Conservation (phyloP, 53 echinoderm and acorn worm species). For the Holothuria scabra region DNA sequence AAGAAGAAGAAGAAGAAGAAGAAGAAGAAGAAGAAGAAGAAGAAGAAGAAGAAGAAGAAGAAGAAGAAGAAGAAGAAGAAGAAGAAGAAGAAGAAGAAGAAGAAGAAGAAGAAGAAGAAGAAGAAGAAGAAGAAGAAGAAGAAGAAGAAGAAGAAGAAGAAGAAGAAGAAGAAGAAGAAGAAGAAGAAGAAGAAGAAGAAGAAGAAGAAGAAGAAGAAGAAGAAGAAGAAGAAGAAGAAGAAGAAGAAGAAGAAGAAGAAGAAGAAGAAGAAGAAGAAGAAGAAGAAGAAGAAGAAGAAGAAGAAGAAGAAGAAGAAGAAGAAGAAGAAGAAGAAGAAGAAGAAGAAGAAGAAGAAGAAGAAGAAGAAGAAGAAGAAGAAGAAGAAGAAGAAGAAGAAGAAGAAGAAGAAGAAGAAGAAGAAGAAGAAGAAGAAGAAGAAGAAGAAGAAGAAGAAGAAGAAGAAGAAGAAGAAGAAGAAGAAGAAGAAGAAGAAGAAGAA, state of each 20-base stretch:
- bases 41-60: background rate
- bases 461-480: background rate
- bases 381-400: background rate
- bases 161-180: background rate
- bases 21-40: constrained; percentile 10
- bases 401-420: background rate
- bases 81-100: background rate
- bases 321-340: constrained; percentile 21
- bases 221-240: constrained; percentile 1
- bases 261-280: background rate
- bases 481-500: constrained; percentile 17
- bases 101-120: constrained; percentile 8
- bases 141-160: background rate
- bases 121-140: background rate
- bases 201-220: constrained; percentile 1
- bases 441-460: constrained; percentile 1
- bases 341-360: constrained; percentile 11
- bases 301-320: constrained; percentile 28
- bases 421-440: constrained; percentile 18
- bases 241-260: background rate
- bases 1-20: constrained; percentile 18
- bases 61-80: background rate
- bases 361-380: background rate
- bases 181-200: background rate
- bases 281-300: background rate